Base-by-base conservation (phyloP, 2,113 vertebrate genomes). In the Isurus oxyrinchus region DNA sequence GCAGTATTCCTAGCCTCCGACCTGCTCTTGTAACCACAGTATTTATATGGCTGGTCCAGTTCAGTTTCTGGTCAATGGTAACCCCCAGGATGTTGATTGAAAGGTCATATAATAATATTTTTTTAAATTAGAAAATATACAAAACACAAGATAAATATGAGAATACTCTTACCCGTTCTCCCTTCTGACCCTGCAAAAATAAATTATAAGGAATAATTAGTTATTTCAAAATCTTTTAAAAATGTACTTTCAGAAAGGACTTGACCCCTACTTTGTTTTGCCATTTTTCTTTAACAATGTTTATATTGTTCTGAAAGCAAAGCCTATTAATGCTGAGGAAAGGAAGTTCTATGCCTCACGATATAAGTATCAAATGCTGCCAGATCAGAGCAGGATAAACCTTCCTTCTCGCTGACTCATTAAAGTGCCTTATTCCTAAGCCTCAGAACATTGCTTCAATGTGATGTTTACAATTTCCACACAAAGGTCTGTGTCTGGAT, bases 181-280 rank as follows among this genome's bases (percentile, higher is more conserved):
- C 98, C 97, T 98, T 98, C 96, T 98, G 98, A 13, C 98, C 98
- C 98, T 98, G 97, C 0, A 25, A 96, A 95, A 97, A 96, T 84
- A 97, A 94, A 66, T 44, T 63, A n/a, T 94, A 97, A 25, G 40
- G 72, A 57, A 81, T 0, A 69, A 96, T 86, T 84, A 88, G 63
- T 55, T 61, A 16, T 31, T 25, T 95, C 53, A 53, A 67, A 25
- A 53, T 72, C 66, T 61, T 63, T 8, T 44, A 94, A 94, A 6
- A 93, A 63, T 7, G 23, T 63, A n/a, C 55, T n/a, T 19, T 35
- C 2, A 61, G 55, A 93, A 93, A n/a, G 16, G 13, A n/a, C 31
- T 91, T 59, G 31, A 35, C 90, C 90, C 16, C 40, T 21, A n/a
- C 13, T 63, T 63, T 93, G 16, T 93, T 63, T 93, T 63, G 14